Evolutionary conservation across 1,140 invertebrate species (phyloP), one percentile per base, ranked within the genome.

Genomic region (Drosophila sproati): DNA sequence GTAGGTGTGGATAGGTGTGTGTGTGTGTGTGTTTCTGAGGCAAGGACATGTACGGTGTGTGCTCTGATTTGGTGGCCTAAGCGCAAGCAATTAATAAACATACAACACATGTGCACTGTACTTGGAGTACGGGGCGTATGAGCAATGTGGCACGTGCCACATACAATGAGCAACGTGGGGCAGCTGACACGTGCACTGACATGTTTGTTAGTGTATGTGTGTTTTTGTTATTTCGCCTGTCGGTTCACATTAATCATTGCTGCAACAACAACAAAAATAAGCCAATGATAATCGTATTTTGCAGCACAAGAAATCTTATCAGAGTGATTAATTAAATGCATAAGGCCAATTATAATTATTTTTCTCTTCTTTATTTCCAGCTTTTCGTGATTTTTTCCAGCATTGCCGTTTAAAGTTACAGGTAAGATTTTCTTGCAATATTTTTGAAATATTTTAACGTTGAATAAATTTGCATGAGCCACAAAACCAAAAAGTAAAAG

Each of bases 21-120:
- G 32, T 32, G 35, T 32, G 39, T 39, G 37, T 59, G 7, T 73
- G 47, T 57, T 34, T n/a, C 34, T 43, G 39, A n/a, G 31, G 29
- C 68, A 55, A 63, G 68, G 57, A 55, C 52, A 35, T 61, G 54
- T 72, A 39, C 8, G 10, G 32, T 32, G n/a, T 51, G 48, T 31
- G 61, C 61, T 32, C 61, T 32, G 61, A 41, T 52, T 52, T 20
- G 8, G 35, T 10, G 37, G 66, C 37, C 43, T 45, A 77, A 70
- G 70, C 61, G 67, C 67, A 34, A 45, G 47, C 66, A 78, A 78
- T 76, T 78, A 78, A 78, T 78, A 76, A 76, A 31, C 67, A 72
- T 66, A 66, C 20, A 71, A 51, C 59, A 51, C 37, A 50, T 57
- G 45, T 57, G 57, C 59, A 43, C 7, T 8, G 56, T 7, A 31